phyloP scores from a whole-genome alignment of 2,113 vertebrate genomes.

The Mesocricetus auratus region DNA sequence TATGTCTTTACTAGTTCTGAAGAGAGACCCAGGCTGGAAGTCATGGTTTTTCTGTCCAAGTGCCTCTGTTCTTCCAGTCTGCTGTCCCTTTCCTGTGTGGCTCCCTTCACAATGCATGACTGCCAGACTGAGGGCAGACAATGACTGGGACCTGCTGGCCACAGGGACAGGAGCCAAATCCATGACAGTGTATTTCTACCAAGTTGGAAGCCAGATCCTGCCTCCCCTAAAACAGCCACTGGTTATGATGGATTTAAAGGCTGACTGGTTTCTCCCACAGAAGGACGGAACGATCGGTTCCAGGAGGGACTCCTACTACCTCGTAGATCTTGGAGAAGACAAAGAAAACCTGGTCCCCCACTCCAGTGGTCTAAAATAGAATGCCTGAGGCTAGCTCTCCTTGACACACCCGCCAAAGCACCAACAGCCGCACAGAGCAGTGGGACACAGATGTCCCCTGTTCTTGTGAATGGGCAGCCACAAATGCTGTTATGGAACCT shows the following conservation, averaged over 20 bases:
- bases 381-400: neutral
- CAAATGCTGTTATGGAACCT: neutral
- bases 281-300: neutral
- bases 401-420: neutral
- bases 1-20: neutral
- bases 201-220: neutral
- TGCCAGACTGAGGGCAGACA: neutral
- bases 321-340: constrained; percentile 1
- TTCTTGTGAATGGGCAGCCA: neutral
- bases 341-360: constrained; percentile 12
- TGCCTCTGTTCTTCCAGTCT: neutral
- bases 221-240: neutral
- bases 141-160: neutral
- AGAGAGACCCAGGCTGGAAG: neutral
- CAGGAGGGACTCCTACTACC: neutral
- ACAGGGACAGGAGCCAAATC: neutral
- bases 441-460: neutral
- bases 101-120: neutral
- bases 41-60: neutral
- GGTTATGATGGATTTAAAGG: neutral
- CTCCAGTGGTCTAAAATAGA: neutral
- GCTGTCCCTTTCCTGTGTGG: neutral
- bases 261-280: neutral
- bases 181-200: neutral
- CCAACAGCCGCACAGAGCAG: neutral